A percentile compares a stretch with the other conserved stretches of the same genome.
phyloP scores from a whole-genome alignment of 2,888 invertebrate species.

The Caradrina kadenii region DNA sequence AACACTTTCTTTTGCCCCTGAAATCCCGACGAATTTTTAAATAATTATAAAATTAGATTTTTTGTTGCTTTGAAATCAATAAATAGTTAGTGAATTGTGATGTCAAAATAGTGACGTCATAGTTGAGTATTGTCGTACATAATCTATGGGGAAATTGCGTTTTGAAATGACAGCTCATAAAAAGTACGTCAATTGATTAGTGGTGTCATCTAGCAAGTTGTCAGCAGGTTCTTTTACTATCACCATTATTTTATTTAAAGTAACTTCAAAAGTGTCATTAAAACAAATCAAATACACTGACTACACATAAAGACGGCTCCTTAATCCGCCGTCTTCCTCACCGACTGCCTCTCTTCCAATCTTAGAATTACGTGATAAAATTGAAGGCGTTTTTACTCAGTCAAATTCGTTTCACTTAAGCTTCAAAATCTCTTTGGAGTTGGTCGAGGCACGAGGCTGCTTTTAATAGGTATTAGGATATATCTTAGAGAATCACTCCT shows the following conservation, averaged over 20 bases:
- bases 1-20: too few relatives aligned
- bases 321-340: conserved; percentile 59
- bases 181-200: too few relatives aligned
- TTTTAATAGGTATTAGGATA: conserved; percentile 71
- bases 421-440: conserved; percentile 70
- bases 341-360: conserved; percentile 64
- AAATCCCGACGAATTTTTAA: too few relatives aligned
- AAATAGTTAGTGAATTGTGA: too few relatives aligned
- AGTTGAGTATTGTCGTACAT: too few relatives aligned
- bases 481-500: conserved; percentile 67
- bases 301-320: conserved; percentile 47
- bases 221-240: conserved; percentile 7
- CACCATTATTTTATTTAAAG: conserved; percentile 29
- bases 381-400: conserved; percentile 78
- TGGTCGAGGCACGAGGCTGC: conserved; percentile 65
- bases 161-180: too few relatives aligned
- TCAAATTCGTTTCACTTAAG: conserved; percentile 80
- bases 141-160: too few relatives aligned
- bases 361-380: conserved; percentile 80
- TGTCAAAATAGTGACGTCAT: too few relatives aligned
- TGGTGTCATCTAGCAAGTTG: too few relatives aligned
- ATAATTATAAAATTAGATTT: too few relatives aligned
- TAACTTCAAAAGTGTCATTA: conserved; percentile 44
- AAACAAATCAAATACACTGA: conserved; percentile 58
- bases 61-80: too few relatives aligned